Conservation (phyloP, 2,797 vertebrate genomes). For the Gadopsis bispinosus region DNA sequence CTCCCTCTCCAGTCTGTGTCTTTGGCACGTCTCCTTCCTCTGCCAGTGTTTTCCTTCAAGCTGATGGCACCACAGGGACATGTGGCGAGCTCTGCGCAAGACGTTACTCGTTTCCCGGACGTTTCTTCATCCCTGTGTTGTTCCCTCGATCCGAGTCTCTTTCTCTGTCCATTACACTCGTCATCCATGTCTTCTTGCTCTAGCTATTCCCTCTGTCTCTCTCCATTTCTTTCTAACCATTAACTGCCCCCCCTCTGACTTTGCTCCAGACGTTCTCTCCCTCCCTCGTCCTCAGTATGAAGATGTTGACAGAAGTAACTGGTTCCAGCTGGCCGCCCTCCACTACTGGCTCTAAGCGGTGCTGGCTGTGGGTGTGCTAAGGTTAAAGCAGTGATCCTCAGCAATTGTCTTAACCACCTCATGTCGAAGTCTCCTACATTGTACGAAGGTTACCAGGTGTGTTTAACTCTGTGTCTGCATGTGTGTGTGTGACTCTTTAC, state of each 20-base stretch:
- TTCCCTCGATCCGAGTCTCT: slow-evolving; percentile 37
- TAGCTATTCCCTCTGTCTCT: slow-evolving; percentile 29
- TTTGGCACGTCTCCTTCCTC: slow-evolving; percentile 47
- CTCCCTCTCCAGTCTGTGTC: slow-evolving; percentile 8
- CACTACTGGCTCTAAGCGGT: slow-evolving; percentile 54
- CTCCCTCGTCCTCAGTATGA: slow-evolving; percentile 64
- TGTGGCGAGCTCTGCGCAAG: slow-evolving; percentile 70
- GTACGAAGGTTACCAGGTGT: slow-evolving; percentile 13
- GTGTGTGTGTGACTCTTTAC: slow-evolving; percentile 1
- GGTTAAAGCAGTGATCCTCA: slow-evolving; percentile 39
- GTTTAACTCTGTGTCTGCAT: neutral
- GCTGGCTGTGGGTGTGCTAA: slow-evolving; percentile 6
- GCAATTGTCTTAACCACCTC: slow-evolving; percentile 32
- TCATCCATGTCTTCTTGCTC: slow-evolving; percentile 46
- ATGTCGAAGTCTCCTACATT: slow-evolving; percentile 25
- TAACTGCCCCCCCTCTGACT: neutral
- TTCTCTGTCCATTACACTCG: slow-evolving; percentile 51
- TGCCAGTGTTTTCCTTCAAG: slow-evolving; percentile 49
- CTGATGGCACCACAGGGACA: slow-evolving; percentile 76
- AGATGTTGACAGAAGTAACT: slow-evolving; percentile 77
- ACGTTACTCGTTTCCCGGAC: slow-evolving; percentile 51
- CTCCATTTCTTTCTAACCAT: slow-evolving; percentile 23
- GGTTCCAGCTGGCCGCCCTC: slow-evolving; percentile 76
- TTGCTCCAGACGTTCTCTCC: slow-evolving; percentile 23
- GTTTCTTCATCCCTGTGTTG: slow-evolving; percentile 30